A percentile compares a stretch with the other conserved stretches of the same genome.
Conservation (phyloP, 2,888 invertebrate genomes). For the Stegana nigrithorax region DNA sequence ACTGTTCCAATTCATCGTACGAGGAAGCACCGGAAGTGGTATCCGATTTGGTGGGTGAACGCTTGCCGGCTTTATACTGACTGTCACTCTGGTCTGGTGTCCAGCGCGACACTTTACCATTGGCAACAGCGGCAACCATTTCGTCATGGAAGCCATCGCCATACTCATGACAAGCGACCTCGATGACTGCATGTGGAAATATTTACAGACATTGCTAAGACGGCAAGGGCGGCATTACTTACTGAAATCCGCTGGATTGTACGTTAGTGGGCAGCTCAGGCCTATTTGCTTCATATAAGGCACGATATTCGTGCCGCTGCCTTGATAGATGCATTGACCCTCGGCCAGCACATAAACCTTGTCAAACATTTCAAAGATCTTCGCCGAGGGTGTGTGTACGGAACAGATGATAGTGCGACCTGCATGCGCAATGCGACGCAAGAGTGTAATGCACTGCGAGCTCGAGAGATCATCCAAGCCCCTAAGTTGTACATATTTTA, state of each 20-base stretch:
- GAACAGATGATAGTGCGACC: conserved; percentile 95
- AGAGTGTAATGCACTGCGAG: conserved; percentile 85
- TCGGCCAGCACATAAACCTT: conserved; percentile 89
- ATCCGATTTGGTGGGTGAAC: conserved; percentile 54
- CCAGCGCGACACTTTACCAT: conserved; percentile 74
- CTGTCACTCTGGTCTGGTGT: conserved; percentile 36
- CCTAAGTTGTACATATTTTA: conserved; percentile 69
- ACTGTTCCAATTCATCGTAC: conserved; percentile 54
- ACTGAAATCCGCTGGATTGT: conserved; percentile 98
- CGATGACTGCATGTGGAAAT: conserved; percentile 74
- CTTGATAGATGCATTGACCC: conserved; percentile 92
- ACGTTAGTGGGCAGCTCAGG: conserved; percentile 88
- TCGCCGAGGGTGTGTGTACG: conserved; percentile 96
- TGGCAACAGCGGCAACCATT: conserved; percentile 78
- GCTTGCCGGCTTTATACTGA: conserved; percentile 32
- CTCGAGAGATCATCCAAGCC: conserved; percentile 93
- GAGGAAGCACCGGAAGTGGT: conserved; percentile 63
- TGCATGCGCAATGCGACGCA: conserved; percentile 85
- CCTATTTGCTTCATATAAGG: conserved; percentile 83
- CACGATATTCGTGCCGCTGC: conserved; percentile 81
- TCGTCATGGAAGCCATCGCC: conserved; percentile 75
- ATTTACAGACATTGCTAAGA: background rate
- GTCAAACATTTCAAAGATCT: conserved; percentile 90
- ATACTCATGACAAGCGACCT: conserved; percentile 85
- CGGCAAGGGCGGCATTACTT: conserved; percentile 64